Evolutionary conservation across 2,888 invertebrate genomes (phyloP).

Genomic region (Bhutanitis thaidina): DNA sequence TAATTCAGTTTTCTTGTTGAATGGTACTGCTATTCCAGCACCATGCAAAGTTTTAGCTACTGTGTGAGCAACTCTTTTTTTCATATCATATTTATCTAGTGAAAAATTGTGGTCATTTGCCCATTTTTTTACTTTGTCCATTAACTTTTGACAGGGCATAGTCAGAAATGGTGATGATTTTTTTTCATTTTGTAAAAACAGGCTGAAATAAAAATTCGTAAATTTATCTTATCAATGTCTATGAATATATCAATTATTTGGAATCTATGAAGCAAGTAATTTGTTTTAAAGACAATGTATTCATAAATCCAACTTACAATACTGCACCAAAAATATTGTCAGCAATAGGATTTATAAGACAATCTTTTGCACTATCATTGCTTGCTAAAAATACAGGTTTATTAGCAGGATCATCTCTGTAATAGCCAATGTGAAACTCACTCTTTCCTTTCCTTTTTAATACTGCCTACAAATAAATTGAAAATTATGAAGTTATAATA

Average conservation of each 20-base stretch:
- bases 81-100: conserved; percentile 77
- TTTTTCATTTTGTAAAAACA: conserved; percentile 73
- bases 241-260: no score
- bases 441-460: conserved; percentile 84
- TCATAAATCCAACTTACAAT: no score
- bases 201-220: conserved; percentile 44
- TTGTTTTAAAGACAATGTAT: no score
- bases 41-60: conserved; percentile 88
- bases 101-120: conserved; percentile 80
- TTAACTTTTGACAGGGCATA: conserved; percentile 78
- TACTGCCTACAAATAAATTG: conserved; percentile 78
- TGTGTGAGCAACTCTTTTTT: conserved; percentile 74
- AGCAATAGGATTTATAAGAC: conserved; percentile 85
- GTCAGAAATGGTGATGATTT: conserved; percentile 83
- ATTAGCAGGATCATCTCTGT: conserved; percentile 89
- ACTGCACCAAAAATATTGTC: conserved; percentile 90
- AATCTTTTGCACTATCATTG: conserved; percentile 85
- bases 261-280: no score
- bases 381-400: conserved; percentile 88
- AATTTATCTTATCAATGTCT: no score
- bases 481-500: no score
- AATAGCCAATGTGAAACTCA: conserved; percentile 93
- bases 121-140: conserved; percentile 81
- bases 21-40: conserved; percentile 92
- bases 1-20: conserved; percentile 87